Conservation (phyloP, 1,140 invertebrate species). For the Sycobia sp. region DNA sequence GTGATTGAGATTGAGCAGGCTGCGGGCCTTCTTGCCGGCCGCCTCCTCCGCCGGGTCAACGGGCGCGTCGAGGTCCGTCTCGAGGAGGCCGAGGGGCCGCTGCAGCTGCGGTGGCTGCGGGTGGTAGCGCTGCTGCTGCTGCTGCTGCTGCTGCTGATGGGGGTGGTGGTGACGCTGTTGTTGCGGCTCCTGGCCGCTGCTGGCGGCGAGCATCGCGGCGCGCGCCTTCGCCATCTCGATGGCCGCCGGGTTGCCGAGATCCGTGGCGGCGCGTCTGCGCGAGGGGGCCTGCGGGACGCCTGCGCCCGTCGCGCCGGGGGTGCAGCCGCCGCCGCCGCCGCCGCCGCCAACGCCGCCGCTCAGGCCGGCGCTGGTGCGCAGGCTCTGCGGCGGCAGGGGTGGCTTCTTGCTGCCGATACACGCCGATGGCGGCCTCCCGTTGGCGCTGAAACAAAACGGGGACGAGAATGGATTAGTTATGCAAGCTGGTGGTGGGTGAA, state of each 20-base stretch:
- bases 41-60: slow-evolving; percentile 55
- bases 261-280: slow-evolving; percentile 60
- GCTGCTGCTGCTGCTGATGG: slow-evolving; percentile 19
- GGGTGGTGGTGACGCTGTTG: too few relatives aligned
- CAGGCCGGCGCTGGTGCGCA: slow-evolving; percentile 27
- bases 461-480: too few relatives aligned
- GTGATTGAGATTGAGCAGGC: slow-evolving; percentile 77
- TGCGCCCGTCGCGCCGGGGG: slow-evolving; percentile 18
- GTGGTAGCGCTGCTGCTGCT: slow-evolving; percentile 17
- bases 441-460: slow-evolving; percentile 41
- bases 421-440: slow-evolving; percentile 59
- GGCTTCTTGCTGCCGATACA: slow-evolving; percentile 60
- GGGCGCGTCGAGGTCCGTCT: slow-evolving; percentile 82
- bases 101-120: slow-evolving; percentile 31
- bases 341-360: slow-evolving; percentile 21
- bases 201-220: slow-evolving; percentile 58
- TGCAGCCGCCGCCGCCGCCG: slow-evolving; percentile 16
- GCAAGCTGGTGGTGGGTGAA: too few relatives aligned
- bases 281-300: slow-evolving; percentile 35
- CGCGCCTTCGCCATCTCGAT: slow-evolving; percentile 62
- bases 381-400: slow-evolving; percentile 50
- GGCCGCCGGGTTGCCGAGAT: slow-evolving; percentile 58
- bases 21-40: slow-evolving; percentile 73
- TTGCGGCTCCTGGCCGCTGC: slow-evolving; percentile 33
- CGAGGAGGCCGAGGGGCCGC: slow-evolving; percentile 72